Evolutionary conservation across 30 jellyfish, hydroid and myxozoan species (phyloP).

Genomic region (Pseudorhiza aurosa): DNA sequence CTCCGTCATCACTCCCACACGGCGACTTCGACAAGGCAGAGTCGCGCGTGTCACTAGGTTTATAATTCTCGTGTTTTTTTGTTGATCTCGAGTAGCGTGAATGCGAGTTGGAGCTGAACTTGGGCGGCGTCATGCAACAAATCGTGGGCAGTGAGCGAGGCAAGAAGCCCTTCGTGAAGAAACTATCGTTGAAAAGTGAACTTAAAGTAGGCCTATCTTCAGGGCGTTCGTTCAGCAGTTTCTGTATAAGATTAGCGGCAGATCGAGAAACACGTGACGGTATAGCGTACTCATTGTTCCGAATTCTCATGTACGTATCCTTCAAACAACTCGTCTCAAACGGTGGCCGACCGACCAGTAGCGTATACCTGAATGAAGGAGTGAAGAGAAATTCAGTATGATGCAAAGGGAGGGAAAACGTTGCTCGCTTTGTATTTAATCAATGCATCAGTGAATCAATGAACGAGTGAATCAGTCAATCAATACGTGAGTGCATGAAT

Average conservation of each 20-base stretch:
- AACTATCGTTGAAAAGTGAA: constrained; percentile 82
- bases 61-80: constrained; percentile 8
- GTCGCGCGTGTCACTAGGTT: constrained; percentile 30
- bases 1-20: constrained; percentile 68
- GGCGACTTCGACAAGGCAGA: constrained; percentile 43
- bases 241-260: constrained; percentile 92
- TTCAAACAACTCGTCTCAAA: constrained; percentile 95
- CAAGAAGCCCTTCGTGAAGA: constrained; percentile 92
- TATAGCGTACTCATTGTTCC: constrained; percentile 96
- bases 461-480: too few species aligned
- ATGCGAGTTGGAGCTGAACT: constrained; percentile 76
- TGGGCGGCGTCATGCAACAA: constrained; percentile 97
- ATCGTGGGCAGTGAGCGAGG: constrained; percentile 91
- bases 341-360: constrained; percentile 98
- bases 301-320: constrained; percentile 92
- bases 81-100: constrained; percentile 33
- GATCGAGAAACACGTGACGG: constrained; percentile 95
- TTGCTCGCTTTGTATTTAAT: too few species aligned
- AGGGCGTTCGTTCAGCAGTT: constrained; percentile 92
- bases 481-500: too few species aligned
- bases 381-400: too few species aligned
- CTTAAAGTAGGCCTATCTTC: constrained; percentile 92
- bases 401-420: too few species aligned
- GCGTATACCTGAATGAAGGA: constrained; percentile 80
- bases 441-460: neutral